A percentile compares a stretch with the other conserved stretches of the same genome.
Evolutionary conservation across 2,888 invertebrate species (phyloP).

Genomic region (Tetrapedia diversipes): DNA sequence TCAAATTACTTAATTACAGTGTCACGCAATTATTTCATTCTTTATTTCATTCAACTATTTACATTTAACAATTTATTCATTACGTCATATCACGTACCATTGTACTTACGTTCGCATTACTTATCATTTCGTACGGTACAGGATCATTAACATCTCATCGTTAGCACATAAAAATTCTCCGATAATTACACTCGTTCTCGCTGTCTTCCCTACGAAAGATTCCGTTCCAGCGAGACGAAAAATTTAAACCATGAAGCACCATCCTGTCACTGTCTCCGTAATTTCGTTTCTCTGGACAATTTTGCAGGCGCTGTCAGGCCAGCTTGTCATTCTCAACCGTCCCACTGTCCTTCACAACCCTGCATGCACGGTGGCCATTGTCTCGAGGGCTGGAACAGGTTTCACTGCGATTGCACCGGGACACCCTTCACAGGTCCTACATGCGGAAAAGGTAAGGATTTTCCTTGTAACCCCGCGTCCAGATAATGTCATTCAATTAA

Average conservation of each 20-base stretch:
- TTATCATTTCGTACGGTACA: not conserved
- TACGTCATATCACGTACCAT: too few species aligned
- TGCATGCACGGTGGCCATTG: conserved; percentile 95
- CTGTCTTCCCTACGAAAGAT: not conserved
- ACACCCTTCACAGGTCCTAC: conserved; percentile 95
- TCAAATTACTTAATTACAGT: too few species aligned
- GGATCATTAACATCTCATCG: not conserved
- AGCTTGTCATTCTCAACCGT: conserved; percentile 91
- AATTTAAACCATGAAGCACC: conserved; percentile 37
- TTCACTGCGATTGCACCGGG: conserved; percentile 95
- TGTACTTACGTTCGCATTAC: too few species aligned
- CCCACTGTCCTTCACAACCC: conserved; percentile 92
- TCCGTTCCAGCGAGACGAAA: conserved; percentile 3
- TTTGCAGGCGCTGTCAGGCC: conserved; percentile 92
- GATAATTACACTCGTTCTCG: not conserved
- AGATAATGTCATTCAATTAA: too few species aligned
- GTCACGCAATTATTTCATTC: too few species aligned
- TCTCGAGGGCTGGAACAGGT: conserved; percentile 97
- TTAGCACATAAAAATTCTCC: too few species aligned
- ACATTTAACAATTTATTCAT: too few species aligned
- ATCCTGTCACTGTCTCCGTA: conserved; percentile 50
- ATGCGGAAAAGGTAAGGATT: conserved; percentile 90
- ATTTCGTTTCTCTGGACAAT: conserved; percentile 52
- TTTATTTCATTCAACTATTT: too few species aligned
- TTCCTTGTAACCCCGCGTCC: not conserved